Evolutionary conservation across 1,140 invertebrate species (phyloP).

Genomic region (Bombus huntii): DNA sequence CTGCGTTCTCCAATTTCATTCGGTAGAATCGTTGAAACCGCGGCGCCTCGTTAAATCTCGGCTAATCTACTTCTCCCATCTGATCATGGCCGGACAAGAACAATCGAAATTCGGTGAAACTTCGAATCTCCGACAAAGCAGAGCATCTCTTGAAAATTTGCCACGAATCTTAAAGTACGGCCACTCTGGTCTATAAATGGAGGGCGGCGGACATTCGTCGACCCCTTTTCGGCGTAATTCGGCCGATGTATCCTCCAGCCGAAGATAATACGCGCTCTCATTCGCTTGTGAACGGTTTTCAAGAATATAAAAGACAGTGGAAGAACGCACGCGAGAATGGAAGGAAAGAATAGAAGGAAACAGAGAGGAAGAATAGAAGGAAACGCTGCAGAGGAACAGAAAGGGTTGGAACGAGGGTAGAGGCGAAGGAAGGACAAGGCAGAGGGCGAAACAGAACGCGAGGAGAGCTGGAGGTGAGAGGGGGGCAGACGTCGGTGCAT

Average conservation of each 20-base stretch:
- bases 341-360: not conserved
- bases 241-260: slow-evolving; percentile 42
- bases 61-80: slow-evolving; percentile 37
- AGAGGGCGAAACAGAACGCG: slow-evolving; percentile 56
- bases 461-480: slow-evolving; percentile 38
- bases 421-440: slow-evolving; percentile 11
- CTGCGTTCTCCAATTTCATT: not conserved
- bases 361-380: not conserved
- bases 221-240: slow-evolving; percentile 47
- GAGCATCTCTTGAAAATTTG: slow-evolving; percentile 72
- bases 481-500: slow-evolving; percentile 75
- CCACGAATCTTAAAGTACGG: slow-evolving; percentile 69
- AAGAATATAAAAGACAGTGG: slow-evolving; percentile 1
- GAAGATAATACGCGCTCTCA: slow-evolving; percentile 53
- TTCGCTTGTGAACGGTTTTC: not conserved
- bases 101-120: slow-evolving; percentile 6
- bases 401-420: not conserved
- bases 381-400: not conserved
- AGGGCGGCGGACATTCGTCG: slow-evolving; percentile 4
- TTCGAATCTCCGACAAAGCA: not conserved
- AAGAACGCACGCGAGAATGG: not conserved
- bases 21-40: not conserved
- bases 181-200: slow-evolving; percentile 46
- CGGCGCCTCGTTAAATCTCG: slow-evolving; percentile 14
- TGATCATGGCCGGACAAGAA: not conserved